Percentiles rank a stretch among this genome's conserved stretches.
phyloP scores from a whole-genome alignment of 2,797 vertebrate genomes.

The Bovichtus diacanthus region DNA sequence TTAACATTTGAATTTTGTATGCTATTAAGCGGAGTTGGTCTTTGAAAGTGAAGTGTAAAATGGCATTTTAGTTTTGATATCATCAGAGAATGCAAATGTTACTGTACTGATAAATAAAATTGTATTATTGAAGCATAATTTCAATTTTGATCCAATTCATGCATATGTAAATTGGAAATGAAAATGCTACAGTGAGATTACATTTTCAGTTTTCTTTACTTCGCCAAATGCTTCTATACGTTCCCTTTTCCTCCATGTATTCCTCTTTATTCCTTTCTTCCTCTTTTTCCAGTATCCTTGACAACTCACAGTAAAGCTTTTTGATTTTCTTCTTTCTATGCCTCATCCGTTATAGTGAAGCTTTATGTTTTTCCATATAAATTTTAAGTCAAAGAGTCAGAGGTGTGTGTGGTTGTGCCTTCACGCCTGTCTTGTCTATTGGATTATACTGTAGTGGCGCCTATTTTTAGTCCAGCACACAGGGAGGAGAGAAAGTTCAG shows the following conservation, averaged over 20 bases:
- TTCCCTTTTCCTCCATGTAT: neutral
- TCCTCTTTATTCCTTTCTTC: neutral
- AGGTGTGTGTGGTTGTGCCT: constrained; percentile 8
- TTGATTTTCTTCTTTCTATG: neutral
- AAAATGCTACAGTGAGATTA: too few species aligned
- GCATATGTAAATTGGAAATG: too few species aligned
- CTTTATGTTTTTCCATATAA: constrained; percentile 26
- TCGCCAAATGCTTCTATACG: too few species aligned
- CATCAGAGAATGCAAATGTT: too few species aligned
- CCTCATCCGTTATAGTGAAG: constrained; percentile 7
- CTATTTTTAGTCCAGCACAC: constrained; percentile 47
- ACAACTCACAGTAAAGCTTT: constrained; percentile 10
- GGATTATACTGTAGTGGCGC: constrained; percentile 46
- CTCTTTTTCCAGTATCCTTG: neutral
- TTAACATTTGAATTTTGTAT: too few species aligned
- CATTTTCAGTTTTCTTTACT: too few species aligned
- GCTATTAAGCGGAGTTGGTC: too few species aligned
- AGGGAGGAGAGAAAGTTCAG: constrained; percentile 38
- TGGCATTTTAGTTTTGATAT: too few species aligned
- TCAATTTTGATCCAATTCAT: too few species aligned
- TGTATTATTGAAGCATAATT: too few species aligned
- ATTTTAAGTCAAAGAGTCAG: constrained; percentile 26
- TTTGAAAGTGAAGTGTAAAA: too few species aligned
- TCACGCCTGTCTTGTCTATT: constrained; percentile 45
- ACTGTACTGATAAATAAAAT: too few species aligned